These are phyloP conservation scores for Rhopalosiphum maidis DNA, from an alignment of 1,140 invertebrate genomes.

Conservation along the genomic window DNA sequence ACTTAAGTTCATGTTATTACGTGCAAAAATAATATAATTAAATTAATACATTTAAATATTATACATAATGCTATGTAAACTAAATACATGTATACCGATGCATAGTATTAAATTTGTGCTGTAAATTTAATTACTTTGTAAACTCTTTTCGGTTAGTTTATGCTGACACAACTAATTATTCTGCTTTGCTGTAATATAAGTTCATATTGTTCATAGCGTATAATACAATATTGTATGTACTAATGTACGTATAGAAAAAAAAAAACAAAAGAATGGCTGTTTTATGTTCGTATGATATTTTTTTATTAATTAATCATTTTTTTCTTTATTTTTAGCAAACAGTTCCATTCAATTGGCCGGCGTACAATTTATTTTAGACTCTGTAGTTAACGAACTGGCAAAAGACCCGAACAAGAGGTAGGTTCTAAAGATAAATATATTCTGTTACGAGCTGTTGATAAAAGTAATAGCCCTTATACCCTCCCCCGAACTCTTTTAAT, in stretches of 20 bases:
- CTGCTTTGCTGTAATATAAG: background rate
- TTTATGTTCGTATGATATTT: background rate
- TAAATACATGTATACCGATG: background rate
- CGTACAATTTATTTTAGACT: slow-evolving; percentile 70
- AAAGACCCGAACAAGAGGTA: slow-evolving; percentile 65
- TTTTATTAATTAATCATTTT: background rate
- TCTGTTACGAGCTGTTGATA: background rate
- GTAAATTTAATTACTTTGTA: background rate
- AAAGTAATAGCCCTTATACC: background rate
- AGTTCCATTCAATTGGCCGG: slow-evolving; percentile 60
- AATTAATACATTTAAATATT: background rate
- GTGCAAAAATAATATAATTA: too few relatives aligned
- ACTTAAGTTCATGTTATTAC: too few relatives aligned
- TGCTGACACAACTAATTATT: background rate
- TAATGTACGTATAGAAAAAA: background rate
- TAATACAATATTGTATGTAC: background rate
- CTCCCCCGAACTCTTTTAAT: background rate
- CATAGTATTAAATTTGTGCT: background rate
- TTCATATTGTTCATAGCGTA: background rate
- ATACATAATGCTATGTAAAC: background rate
- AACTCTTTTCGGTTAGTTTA: background rate
- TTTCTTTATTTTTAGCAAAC: slow-evolving; percentile 40
- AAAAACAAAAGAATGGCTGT: background rate
- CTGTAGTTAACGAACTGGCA: slow-evolving; percentile 67
- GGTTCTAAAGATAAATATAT: background rate